phyloP scores from a whole-genome alignment of 1,140 invertebrate species.

The Pseudomyrmex dendroicus region DNA sequence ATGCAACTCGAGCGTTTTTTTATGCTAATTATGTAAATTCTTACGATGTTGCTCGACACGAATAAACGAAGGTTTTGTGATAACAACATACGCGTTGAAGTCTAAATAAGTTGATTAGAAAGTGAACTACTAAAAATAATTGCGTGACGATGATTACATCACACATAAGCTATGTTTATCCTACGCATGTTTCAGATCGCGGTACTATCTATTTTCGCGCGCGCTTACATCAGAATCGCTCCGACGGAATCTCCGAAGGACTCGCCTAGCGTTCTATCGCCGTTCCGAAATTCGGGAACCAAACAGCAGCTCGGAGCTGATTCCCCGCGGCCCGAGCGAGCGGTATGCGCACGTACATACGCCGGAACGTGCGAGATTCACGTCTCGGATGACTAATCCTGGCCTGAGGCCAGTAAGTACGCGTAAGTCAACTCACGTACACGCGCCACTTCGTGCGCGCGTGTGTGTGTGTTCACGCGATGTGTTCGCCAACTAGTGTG shows the following conservation, averaged over 20 bases:
- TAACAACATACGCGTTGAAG: neutral
- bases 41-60: neutral
- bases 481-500: neutral
- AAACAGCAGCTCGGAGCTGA: too few relatives aligned
- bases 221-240: neutral
- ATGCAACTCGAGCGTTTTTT: neutral
- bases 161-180: neutral
- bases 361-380: slow-evolving; percentile 45
- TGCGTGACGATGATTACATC: neutral
- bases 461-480: neutral
- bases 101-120: too few relatives aligned
- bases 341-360: slow-evolving; percentile 28
- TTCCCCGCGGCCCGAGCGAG: too few relatives aligned
- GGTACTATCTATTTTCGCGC: neutral
- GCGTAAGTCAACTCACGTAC: slow-evolving; percentile 40
- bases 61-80: neutral
- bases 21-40: slow-evolving; percentile 38
- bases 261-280: neutral
- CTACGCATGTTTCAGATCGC: neutral
- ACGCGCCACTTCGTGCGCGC: neutral
- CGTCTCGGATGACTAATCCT: slow-evolving; percentile 71
- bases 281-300: too few relatives aligned
- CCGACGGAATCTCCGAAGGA: neutral
- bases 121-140: too few relatives aligned
- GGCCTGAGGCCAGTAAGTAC: slow-evolving; percentile 58